Evolutionary conservation across 2,113 vertebrate genomes (phyloP).

Genomic region (Trematomus loennbergii): DNA sequence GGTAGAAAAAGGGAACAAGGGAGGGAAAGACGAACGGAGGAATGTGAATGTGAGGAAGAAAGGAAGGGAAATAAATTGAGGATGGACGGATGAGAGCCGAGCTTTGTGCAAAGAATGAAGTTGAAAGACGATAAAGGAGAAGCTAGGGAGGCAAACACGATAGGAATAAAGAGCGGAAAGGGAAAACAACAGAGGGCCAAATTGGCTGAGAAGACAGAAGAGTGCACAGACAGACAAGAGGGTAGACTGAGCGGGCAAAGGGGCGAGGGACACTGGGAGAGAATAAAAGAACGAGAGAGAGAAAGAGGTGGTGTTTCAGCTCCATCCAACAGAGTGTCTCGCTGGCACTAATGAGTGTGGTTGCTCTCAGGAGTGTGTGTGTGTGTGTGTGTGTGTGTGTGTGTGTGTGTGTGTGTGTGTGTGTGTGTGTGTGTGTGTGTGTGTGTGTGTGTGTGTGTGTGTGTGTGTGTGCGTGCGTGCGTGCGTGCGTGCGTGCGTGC

Average conservation of each 20-base stretch:
- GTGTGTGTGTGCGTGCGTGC: too few species aligned
- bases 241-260: neutral
- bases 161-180: slow-evolving; percentile 25
- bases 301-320: slow-evolving; percentile 74
- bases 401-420: too few species aligned
- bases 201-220: slow-evolving; percentile 65
- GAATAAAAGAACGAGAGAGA: slow-evolving; percentile 35
- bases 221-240: slow-evolving; percentile 39
- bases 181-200: slow-evolving; percentile 64
- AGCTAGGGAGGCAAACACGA: slow-evolving; percentile 27
- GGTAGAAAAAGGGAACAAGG: slow-evolving; percentile 28
- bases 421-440: too few species aligned
- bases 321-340: slow-evolving; percentile 77
- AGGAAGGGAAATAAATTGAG: slow-evolving; percentile 23
- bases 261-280: slow-evolving; percentile 32
- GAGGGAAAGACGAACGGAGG: slow-evolving; percentile 1
- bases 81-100: slow-evolving; percentile 20
- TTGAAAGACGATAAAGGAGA: slow-evolving; percentile 36
- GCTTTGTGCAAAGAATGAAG: slow-evolving; percentile 25
- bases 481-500: slow-evolving; percentile 20
- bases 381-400: too few species aligned
- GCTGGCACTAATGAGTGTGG: slow-evolving; percentile 81
- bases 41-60: neutral
- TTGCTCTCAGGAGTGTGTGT: slow-evolving; percentile 48
- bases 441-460: too few species aligned